phyloP scores from a whole-genome alignment of 2,888 invertebrate species.

The Trilocha varians region DNA sequence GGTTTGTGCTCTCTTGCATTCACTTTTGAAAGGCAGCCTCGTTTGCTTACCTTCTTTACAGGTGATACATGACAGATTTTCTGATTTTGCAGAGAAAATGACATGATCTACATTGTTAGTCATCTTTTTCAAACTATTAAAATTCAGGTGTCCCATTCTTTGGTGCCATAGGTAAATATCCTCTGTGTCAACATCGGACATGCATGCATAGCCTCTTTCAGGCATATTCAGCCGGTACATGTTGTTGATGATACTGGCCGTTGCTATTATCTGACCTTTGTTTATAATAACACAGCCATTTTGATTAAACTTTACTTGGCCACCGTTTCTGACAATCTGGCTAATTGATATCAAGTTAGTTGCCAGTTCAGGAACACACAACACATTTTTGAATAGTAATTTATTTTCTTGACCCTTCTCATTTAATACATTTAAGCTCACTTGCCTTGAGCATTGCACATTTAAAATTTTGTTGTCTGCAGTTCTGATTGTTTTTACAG shows the following conservation, averaged over 20 bases:
- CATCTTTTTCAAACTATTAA: neutral
- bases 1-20: neutral
- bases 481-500: neutral
- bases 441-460: neutral
- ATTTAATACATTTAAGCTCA: neutral
- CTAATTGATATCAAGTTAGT: slow-evolving; percentile 13
- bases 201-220: slow-evolving; percentile 3
- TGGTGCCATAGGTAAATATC: slow-evolving; percentile 8
- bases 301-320: slow-evolving; percentile 5
- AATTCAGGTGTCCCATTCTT: too few relatives aligned
- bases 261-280: too few relatives aligned
- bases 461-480: neutral
- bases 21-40: too few relatives aligned
- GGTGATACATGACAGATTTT: slow-evolving; percentile 6
- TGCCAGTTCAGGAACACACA: slow-evolving; percentile 9
- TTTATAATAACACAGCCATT: too few relatives aligned
- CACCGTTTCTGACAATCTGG: slow-evolving; percentile 11
- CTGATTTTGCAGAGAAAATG: neutral
- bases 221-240: slow-evolving; percentile 13
- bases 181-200: slow-evolving; percentile 3
- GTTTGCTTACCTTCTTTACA: slow-evolving; percentile 9
- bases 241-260: slow-evolving; percentile 8
- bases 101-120: too few relatives aligned
- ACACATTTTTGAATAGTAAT: slow-evolving; percentile 5
- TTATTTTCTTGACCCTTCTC: too few relatives aligned